Conservation (phyloP, 2,888 invertebrate species). For the Pyrocoelia pectoralis region DNA sequence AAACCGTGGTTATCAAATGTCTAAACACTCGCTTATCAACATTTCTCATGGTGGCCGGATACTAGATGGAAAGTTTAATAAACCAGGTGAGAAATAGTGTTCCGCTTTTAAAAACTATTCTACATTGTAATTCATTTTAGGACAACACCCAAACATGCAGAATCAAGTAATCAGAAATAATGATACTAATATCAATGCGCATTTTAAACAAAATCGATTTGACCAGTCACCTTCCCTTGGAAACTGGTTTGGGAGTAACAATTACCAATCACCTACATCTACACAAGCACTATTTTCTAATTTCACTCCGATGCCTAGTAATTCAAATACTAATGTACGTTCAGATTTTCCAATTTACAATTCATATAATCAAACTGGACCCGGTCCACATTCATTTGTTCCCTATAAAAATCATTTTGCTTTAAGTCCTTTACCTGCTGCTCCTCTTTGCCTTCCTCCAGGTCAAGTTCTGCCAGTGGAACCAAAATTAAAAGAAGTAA, state of each 20-base stretch:
- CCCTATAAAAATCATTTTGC: constrained; percentile 6
- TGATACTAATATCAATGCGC: background rate
- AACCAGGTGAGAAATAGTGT: background rate
- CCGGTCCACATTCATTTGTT: background rate
- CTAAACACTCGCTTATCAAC: constrained; percentile 66
- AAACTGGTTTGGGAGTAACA: too few species aligned
- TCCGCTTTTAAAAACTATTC: too few species aligned
- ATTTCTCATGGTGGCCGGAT: constrained; percentile 64
- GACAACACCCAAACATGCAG: background rate
- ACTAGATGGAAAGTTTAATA: constrained; percentile 54
- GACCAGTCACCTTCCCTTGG: too few species aligned
- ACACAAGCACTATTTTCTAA: too few species aligned
- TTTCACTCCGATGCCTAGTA: too few species aligned
- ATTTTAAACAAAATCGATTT: background rate
- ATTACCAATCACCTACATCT: too few species aligned
- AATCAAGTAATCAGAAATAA: background rate
- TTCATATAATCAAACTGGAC: background rate
- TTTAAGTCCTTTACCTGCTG: background rate
- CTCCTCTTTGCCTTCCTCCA: background rate
- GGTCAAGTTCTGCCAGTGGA: too few species aligned
- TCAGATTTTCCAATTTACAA: background rate
- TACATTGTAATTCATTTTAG: background rate
- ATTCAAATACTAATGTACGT: too few species aligned
- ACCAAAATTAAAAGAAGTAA: too few species aligned
- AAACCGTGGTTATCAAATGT: constrained; percentile 64